A percentile compares a stretch with the other conserved stretches of the same genome.
phyloP scores from a whole-genome alignment of 64 coral and sea anemone genomes.

The Catalaphyllia jardinei region DNA sequence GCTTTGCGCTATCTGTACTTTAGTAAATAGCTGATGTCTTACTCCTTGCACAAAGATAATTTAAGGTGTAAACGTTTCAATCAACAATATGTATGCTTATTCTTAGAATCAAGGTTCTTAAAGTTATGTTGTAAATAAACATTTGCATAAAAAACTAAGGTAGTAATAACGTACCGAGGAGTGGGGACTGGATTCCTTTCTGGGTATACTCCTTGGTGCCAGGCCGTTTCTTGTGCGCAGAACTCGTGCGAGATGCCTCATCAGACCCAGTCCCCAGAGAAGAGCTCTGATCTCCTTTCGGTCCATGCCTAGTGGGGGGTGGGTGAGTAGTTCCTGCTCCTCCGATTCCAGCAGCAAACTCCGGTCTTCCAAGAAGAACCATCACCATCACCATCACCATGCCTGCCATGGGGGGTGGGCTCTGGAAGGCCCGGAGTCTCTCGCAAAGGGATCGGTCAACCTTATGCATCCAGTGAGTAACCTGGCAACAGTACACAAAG shows the following conservation, averaged over 20 bases:
- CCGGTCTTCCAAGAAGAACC: constrained; percentile 83
- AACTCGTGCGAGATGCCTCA: constrained; percentile 82
- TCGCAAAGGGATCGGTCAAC: constrained; percentile 90
- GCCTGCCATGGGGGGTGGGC: constrained; percentile 87
- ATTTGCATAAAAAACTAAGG: not conserved
- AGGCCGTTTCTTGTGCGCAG: constrained; percentile 58
- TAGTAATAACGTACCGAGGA: constrained; percentile 21
- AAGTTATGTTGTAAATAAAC: too few relatives aligned
- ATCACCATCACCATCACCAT: constrained; percentile 99
- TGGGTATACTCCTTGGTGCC: constrained; percentile 4
- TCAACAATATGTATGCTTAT: too few relatives aligned
- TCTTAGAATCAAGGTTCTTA: too few relatives aligned
- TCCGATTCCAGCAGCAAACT: constrained; percentile 87
- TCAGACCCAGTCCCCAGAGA: constrained; percentile 70
- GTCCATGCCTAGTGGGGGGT: constrained; percentile 62
- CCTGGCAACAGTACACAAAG: constrained; percentile 42
- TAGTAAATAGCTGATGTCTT: too few relatives aligned
- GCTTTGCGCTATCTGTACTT: too few relatives aligned
- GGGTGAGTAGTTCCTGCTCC: constrained; percentile 47
- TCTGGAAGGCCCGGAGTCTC: constrained; percentile 92
- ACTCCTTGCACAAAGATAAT: too few relatives aligned
- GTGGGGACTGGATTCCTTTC: constrained; percentile 4
- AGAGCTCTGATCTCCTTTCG: constrained; percentile 57
- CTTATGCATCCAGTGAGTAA: constrained; percentile 76
- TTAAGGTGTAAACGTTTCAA: too few relatives aligned